A percentile compares a stretch with the other conserved stretches of the same genome.
Evolutionary conservation across 2,113 vertebrate genomes (phyloP).

Genomic region (Podarcis cretensis): DNA sequence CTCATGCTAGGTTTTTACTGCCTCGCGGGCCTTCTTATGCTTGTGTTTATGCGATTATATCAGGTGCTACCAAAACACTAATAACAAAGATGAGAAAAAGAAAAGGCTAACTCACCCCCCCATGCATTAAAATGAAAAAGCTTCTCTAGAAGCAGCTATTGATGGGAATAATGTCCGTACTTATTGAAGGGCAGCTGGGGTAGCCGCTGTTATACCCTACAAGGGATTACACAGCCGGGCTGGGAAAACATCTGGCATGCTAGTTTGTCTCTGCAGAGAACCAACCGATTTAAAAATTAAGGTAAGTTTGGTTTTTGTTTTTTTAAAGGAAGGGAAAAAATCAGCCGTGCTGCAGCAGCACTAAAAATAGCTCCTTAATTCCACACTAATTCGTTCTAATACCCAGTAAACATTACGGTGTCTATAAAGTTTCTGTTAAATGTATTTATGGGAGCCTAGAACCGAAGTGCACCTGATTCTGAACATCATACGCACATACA

Average conservation of each 20-base stretch:
- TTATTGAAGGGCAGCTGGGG: slow-evolving; percentile 15
- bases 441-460: background rate
- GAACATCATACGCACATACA: background rate
- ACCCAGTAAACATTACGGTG: background rate
- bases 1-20: background rate
- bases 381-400: background rate
- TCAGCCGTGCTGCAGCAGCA: background rate
- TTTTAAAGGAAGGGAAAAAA: background rate
- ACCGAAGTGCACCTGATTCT: background rate
- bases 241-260: slow-evolving; percentile 22
- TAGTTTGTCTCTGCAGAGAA: background rate
- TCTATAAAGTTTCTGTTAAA: background rate
- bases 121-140: slow-evolving; percentile 12
- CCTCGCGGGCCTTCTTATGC: background rate
- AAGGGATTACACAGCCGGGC: background rate
- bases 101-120: background rate
- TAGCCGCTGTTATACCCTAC: background rate
- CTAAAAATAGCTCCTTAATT: background rate
- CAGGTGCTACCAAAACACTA: background rate
- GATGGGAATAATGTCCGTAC: background rate
- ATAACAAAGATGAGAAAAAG: background rate
- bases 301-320: background rate
- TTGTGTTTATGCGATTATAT: background rate
- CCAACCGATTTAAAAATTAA: background rate
- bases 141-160: background rate